Percentiles rank a stretch among this genome's conserved stretches.
Conservation (phyloP, 2,797 vertebrate species). For the Lepus oiostolus region DNA sequence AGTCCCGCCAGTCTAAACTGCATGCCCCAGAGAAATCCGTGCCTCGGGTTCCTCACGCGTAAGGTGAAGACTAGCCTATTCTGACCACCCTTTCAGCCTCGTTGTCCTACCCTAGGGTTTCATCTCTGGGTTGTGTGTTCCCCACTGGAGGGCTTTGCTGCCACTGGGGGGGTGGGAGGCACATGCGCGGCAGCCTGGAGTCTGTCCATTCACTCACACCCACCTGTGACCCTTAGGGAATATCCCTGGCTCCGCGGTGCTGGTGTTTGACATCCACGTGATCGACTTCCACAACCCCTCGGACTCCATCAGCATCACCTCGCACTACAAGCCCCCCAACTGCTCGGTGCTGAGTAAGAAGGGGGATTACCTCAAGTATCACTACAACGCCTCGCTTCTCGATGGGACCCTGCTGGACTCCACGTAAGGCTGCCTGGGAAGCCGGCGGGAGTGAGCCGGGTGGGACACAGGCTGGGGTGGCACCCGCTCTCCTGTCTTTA, state of each 20-base stretch:
- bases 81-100: background rate
- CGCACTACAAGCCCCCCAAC: slow-evolving; percentile 91
- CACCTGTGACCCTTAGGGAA: slow-evolving; percentile 86
- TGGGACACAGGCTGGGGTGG: rapidly evolving
- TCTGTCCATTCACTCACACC: background rate
- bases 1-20: background rate
- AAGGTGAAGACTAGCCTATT: background rate
- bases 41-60: background rate
- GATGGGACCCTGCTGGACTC: slow-evolving; percentile 96
- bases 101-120: background rate
- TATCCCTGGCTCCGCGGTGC: slow-evolving; percentile 97
- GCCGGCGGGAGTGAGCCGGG: background rate
- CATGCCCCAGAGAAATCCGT: background rate
- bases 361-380: slow-evolving; percentile 97
- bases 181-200: rapidly evolving
- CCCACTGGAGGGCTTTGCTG: background rate
- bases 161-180: background rate
- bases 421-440: slow-evolving; percentile 91
- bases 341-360: slow-evolving; percentile 94
- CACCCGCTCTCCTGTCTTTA: background rate
- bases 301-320: slow-evolving; percentile 91
- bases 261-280: slow-evolving; percentile 96
- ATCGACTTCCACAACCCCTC: slow-evolving; percentile 98
- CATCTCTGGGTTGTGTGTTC: background rate
- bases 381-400: slow-evolving; percentile 97